Evolutionary conservation across 2,113 vertebrate genomes (phyloP), one percentile per base, ranked within the genome.

Genomic region (Stigmatopora nigra): DNA sequence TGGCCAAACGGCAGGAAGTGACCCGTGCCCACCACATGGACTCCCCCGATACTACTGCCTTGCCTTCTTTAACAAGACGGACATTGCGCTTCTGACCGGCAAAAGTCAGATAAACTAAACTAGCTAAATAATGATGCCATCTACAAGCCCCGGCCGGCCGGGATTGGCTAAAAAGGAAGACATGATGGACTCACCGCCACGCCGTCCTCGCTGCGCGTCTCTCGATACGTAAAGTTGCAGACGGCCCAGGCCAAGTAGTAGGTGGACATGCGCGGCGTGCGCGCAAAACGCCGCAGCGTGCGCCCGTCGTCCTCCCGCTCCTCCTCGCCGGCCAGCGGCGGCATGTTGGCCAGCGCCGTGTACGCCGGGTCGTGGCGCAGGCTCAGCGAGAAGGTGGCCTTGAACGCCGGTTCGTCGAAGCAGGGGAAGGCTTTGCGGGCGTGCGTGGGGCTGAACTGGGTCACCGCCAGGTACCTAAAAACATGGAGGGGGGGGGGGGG

Each of bases 351-450:
- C 74, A 99, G 92, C 35, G 96, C 95, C 61, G 93, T 89, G 84
- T 96, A 98, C 68, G 92, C 92, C 1, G 91, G 89, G 86, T 96
- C 94, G 71, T 99, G 96, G 63, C 88, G 92, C 73, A 99, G 93
- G 69, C 89, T 92, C 75, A 99, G 92, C 77, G 93, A 93, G 89
- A 98, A 99, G 49, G 95, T 98, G 76, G 97, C 96, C 78, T 99
- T 99, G 89, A 94, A 98, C 88, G 96, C 88, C n/a, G 97, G 97
- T 78, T 99, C 97, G 0, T 98, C 97, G 68, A 99, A 98, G 84
- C 97, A 99, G 13, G 97, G 97, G 83, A 99, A 98, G 44, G 97
- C 95, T 88, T 99, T 99, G 76, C 97, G 90, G 78, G 97, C 97
- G 55, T 98, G 95, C 71, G 88, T 95, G 8, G 97, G 97, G 25